Base-by-base conservation (phyloP, 2,113 vertebrate species). In the Anoplopoma fimbria region DNA sequence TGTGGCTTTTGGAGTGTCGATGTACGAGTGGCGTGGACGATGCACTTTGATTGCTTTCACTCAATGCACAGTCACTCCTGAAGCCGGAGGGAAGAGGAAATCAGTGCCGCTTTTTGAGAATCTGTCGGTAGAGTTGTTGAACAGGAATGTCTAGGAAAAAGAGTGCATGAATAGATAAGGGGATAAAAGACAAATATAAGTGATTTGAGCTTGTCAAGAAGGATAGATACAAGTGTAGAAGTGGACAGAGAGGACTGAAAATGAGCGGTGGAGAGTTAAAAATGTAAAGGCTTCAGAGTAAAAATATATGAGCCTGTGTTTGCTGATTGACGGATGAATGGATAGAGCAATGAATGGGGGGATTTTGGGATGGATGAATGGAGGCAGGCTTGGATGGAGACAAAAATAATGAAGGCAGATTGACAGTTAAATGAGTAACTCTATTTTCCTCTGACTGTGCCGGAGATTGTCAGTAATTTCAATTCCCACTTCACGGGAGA, bases 41-140 rank as follows among this genome's bases (percentile, higher is more conserved):
- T 69, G 68, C 57, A 51, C 45, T 83, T 63, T 92, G 89, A 93
- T 91, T 91, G 65, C 76, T 81, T 87, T 93, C 87, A 82, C 68
- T 69, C 14, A 9, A 23, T 31, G 68, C 67, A 38, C 45, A 84
- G 74, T 84, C 57, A 51, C 38, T 69, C 80, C 89, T 9, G n/a
- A 71, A 90, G 65, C 36, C 69, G 65, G 10, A 55, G 58, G 55
- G 23, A 76, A 49, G 69, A 55, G 49, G 77, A 87, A 93, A 89
- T 92, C 86, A 91, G 69, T 8, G 23, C 51, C 36, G 69, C 63
- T 70, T 86, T 85, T 64, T 6, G 14, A 79, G 60, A 76, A 73
- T 27, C 27, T 76, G 61, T 79, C 51, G 58, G 77, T 65, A n/a
- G 38, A 81, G 67, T 70, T 51, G 45, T 33, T 73, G 77, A 68